Evolutionary conservation across 1,140 invertebrate species (phyloP).

Genomic region (Drosophila chauvacae): DNA sequence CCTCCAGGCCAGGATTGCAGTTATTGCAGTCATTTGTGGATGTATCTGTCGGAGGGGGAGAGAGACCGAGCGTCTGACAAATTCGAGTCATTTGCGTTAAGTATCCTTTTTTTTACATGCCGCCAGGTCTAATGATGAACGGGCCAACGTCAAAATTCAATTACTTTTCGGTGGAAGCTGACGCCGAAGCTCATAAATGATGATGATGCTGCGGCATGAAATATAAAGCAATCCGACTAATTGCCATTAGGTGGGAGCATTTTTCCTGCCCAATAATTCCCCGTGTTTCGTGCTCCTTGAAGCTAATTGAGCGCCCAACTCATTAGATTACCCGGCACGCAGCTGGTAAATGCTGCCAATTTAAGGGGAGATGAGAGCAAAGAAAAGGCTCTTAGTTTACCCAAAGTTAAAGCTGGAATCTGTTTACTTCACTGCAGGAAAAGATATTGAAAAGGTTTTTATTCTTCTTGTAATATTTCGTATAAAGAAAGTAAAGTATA

Average conservation of each 20-base stretch:
- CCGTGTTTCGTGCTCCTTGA: constrained; percentile 4
- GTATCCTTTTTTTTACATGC: constrained; percentile 63
- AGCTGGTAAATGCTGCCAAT: neutral
- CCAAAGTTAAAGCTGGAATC: constrained; percentile 14
- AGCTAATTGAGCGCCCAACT: constrained; percentile 68
- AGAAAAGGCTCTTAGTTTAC: constrained; percentile 1
- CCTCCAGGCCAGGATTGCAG: constrained; percentile 51
- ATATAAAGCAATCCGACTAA: constrained; percentile 81
- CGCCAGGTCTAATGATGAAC: constrained; percentile 62
- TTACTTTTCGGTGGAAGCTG: constrained; percentile 46
- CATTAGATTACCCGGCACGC: constrained; percentile 65
- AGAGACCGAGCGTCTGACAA: constrained; percentile 46
- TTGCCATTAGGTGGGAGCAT: constrained; percentile 65
- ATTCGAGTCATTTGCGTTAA: constrained; percentile 66
- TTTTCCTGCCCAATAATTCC: constrained; percentile 40
- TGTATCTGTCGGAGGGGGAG: constrained; percentile 23
- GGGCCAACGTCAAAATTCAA: constrained; percentile 72
- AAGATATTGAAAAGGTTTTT: neutral
- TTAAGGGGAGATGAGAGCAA: neutral
- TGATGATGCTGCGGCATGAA: constrained; percentile 64
- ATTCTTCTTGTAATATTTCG: neutral
- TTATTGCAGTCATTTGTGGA: constrained; percentile 72
- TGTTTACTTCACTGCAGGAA: neutral
- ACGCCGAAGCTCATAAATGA: constrained; percentile 69
- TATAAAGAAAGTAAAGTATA: too few species aligned